phyloP scores from a whole-genome alignment of 1,140 invertebrate species.

The Nymphalis io region DNA sequence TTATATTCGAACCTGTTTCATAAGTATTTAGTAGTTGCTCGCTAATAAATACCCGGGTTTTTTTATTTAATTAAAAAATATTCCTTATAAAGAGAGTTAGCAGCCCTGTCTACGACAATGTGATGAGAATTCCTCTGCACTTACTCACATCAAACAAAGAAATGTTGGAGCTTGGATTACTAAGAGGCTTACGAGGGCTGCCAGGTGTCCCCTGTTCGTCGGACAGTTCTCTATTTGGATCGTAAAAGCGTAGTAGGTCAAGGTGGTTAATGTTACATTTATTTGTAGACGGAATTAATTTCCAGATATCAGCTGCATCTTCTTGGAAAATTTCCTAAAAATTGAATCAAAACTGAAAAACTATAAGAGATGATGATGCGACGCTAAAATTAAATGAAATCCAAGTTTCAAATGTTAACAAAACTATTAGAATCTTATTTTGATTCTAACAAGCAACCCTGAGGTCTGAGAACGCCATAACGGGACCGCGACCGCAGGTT shows the following conservation, averaged over 20 bases:
- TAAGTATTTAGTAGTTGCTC: too few species aligned
- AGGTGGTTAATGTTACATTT: neutral
- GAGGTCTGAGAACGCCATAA: slow-evolving; percentile 22
- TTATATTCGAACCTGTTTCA: too few species aligned
- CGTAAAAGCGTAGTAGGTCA: neutral
- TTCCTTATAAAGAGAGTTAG: slow-evolving; percentile 11
- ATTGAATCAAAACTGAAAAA: neutral
- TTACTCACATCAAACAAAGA: slow-evolving; percentile 39
- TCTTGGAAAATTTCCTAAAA: neutral
- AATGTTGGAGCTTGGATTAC: slow-evolving; percentile 27
- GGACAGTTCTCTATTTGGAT: slow-evolving; percentile 11
- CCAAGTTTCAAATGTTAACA: too few species aligned
- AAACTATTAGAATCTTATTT: neutral
- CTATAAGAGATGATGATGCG: too few species aligned
- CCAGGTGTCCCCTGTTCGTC: neutral
- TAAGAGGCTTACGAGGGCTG: slow-evolving; percentile 8
- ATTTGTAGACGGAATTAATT: neutral
- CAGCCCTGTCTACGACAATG: slow-evolving; percentile 13
- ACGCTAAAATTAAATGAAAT: too few species aligned
- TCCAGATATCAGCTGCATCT: neutral
- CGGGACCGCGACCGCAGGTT: slow-evolving; percentile 32
- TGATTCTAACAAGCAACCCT: neutral
- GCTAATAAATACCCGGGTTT: too few species aligned
- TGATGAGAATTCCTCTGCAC: slow-evolving; percentile 28
- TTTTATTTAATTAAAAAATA: too few species aligned